Percentiles rank a stretch among this genome's conserved stretches.
Evolutionary conservation across 2,113 vertebrate genomes (phyloP).

Genomic region (Gambusia holbrooki): DNA sequence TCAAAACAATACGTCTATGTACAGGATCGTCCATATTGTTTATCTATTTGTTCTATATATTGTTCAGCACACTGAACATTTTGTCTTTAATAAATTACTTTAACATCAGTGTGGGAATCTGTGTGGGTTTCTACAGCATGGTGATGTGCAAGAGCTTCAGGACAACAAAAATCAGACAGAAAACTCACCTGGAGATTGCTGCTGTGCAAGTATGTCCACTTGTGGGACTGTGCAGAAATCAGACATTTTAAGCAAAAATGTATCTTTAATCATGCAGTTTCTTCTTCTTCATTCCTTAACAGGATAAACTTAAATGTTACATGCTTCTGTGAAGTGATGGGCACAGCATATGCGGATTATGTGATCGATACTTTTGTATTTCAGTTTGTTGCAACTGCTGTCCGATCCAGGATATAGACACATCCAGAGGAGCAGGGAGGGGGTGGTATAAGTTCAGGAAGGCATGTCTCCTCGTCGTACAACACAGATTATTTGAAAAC

Average conservation of each 20-base stretch:
- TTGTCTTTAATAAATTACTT: too few species aligned
- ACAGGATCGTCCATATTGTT: too few species aligned
- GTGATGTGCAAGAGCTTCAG: not conserved
- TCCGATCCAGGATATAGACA: conserved; percentile 82
- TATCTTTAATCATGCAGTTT: too few species aligned
- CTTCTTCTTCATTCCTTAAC: too few species aligned
- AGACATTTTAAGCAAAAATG: too few species aligned
- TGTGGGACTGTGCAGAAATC: too few species aligned
- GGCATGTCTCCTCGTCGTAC: conserved; percentile 86
- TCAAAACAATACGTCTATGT: too few species aligned
- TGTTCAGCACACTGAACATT: too few species aligned
- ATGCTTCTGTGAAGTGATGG: not conserved
- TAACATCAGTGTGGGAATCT: too few species aligned
- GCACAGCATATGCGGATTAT: not conserved
- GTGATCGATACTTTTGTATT: conserved; percentile 3
- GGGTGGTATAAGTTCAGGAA: conserved; percentile 87
- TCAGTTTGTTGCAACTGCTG: conserved; percentile 85
- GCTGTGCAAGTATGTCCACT: conserved; percentile 79
- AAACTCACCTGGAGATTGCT: conserved; percentile 83
- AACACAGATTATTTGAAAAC: conserved; percentile 89
- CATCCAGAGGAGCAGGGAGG: conserved; percentile 77
- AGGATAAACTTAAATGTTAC: too few species aligned
- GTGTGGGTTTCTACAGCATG: conserved; percentile 30
- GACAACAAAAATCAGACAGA: conserved; percentile 4
- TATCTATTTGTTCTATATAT: too few species aligned